Percentiles rank a stretch among this genome's conserved stretches.
Evolutionary conservation across 2,797 vertebrate species (phyloP).

Genomic region (Peromyscus melanophrys): DNA sequence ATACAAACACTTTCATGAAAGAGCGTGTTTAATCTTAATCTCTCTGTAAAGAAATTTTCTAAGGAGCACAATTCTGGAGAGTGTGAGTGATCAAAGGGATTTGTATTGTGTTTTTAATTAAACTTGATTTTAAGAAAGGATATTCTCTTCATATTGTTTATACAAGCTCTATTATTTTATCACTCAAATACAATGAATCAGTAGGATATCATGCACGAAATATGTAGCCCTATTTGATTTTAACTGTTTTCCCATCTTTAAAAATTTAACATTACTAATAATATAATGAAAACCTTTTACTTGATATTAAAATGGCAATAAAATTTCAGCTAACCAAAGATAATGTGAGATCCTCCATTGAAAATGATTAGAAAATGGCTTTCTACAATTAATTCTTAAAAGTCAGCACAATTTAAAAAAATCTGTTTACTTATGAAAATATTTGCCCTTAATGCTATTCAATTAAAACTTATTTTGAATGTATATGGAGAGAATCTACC

Average conservation of each 20-base stretch:
- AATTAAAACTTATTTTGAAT: not conserved
- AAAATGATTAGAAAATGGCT: not conserved
- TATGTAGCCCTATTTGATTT: not conserved
- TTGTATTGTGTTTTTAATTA: not conserved
- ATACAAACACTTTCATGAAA: not conserved
- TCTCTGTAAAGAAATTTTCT: not conserved
- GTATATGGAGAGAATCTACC: not conserved
- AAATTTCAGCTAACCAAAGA: not conserved
- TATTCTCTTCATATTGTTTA: conserved; percentile 16
- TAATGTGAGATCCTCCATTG: not conserved
- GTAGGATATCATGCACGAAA: not conserved
- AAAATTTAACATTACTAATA: not conserved
- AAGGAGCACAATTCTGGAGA: not conserved
- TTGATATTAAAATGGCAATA: not conserved
- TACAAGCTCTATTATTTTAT: not conserved
- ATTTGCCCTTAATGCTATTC: not conserved
- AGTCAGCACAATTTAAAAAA: not conserved
- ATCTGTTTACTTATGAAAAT: not conserved
- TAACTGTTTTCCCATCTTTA: not conserved
- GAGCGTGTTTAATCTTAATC: not conserved
- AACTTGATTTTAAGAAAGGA: not conserved
- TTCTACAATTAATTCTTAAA: not conserved
- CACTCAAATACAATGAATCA: not conserved
- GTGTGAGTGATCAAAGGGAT: conserved; percentile 2
- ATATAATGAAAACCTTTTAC: not conserved